These are phyloP conservation scores for Microplitis deprimator DNA, from an alignment of 2,888 invertebrate species.

Conservation along the genomic window DNA sequence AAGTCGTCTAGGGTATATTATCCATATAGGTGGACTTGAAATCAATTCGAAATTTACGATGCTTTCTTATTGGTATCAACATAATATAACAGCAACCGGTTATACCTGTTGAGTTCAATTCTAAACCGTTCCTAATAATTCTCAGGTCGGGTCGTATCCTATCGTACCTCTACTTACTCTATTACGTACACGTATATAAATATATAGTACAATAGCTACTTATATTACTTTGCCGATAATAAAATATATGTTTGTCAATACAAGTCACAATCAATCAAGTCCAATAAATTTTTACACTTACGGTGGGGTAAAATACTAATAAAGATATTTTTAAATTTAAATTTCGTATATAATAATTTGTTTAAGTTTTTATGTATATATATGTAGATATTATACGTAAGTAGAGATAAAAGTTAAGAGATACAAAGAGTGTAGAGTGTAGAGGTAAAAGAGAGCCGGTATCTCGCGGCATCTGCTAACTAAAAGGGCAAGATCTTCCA, in stretches of 20 bases:
- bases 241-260: background rate
- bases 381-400: slow-evolving; percentile 5
- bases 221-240: background rate
- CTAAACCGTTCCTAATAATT: slow-evolving; percentile 23
- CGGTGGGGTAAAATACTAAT: background rate
- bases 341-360: background rate
- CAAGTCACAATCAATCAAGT: background rate
- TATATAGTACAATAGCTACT: background rate
- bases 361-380: background rate
- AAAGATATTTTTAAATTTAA: too few relatives aligned
- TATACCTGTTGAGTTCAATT: slow-evolving; percentile 51
- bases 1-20: background rate
- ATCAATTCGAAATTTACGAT: slow-evolving; percentile 53
- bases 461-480: slow-evolving; percentile 68
- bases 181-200: background rate
- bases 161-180: background rate
- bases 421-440: background rate
- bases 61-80: slow-evolving; percentile 53
- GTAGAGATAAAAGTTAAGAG: slow-evolving; percentile 15
- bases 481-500: slow-evolving; percentile 64
- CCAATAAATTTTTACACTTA: too few relatives aligned
- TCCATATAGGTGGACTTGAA: slow-evolving; percentile 45
- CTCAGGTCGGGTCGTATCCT: slow-evolving; percentile 14
- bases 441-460: slow-evolving; percentile 41
- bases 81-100: slow-evolving; percentile 53